Evolutionary conservation across 2,888 invertebrate genomes (phyloP), one percentile per base, ranked within the genome.

Genomic region (Rhagonycha lutea): DNA sequence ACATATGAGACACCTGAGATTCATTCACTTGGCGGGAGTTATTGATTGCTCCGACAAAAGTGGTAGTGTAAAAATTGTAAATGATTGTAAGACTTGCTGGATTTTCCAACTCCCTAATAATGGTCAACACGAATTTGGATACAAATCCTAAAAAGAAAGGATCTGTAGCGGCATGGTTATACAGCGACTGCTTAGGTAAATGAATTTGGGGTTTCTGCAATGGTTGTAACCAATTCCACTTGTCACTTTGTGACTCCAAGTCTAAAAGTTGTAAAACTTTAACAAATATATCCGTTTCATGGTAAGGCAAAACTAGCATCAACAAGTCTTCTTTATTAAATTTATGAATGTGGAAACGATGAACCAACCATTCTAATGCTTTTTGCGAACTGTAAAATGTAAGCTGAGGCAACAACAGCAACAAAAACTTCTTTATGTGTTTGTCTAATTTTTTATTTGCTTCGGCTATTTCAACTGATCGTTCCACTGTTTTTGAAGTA

Each of bases 281-380:
- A 0, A 95, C 93, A 88, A 98, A 99, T 78, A 96, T 93, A 80
- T 94, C 94, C 0, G 97, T 96, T 83, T 97, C 96, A 87, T 98
- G 97, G 86, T 97, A 98, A 0, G 99, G 98, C 72, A 99, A 87
- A 73, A 96, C 94, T 9, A 96, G 89, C 77, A 93, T 90, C 83
- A 99, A 89, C 61, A 98, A 89, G 0, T 93, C 92, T 84, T 96
- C 93, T 73, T 92, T 92, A 85, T 98, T 98, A 87, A 94, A 98
- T 72, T 94, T 91, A 83, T 99, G 95, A 77, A 99, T 94, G 80
- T 94, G 92, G 86, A 94, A 98, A 81, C 98, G 92, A 83, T 96
- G 92, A 67, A 99, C 92, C 3, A 99, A 90, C 98, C 98, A 99
- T 89, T 99, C 99, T 68, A 99, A 87, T 2, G 97, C 94, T 89